Evolutionary conservation across 1,140 invertebrate species (phyloP).

Genomic region (Drosophila yakuba): DNA sequence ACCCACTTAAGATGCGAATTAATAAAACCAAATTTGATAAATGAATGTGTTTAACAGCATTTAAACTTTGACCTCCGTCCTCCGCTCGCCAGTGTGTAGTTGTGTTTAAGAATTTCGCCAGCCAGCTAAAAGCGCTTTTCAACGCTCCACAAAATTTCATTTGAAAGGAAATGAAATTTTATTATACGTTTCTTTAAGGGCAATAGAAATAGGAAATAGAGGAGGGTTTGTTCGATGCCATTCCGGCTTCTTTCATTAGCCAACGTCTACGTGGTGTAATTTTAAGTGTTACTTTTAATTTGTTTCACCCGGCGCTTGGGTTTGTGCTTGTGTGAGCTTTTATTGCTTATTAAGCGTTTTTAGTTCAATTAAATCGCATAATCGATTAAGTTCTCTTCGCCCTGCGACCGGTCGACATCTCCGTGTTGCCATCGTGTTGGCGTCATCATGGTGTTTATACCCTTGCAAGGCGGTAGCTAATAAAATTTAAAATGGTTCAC

Average conservation of each 20-base stretch:
- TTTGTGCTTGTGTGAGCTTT: slow-evolving; percentile 61
- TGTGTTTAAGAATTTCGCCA: slow-evolving; percentile 19
- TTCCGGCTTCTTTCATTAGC: slow-evolving; percentile 68
- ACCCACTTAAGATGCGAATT: slow-evolving; percentile 47
- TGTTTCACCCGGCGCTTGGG: slow-evolving; percentile 48
- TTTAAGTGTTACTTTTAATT: slow-evolving; percentile 83
- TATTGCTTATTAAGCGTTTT: slow-evolving; percentile 83
- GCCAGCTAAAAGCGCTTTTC: slow-evolving; percentile 53
- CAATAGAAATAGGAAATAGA: slow-evolving; percentile 8
- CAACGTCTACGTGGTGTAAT: slow-evolving; percentile 73
- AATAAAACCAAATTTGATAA: slow-evolving; percentile 77
- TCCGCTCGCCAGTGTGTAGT: slow-evolving; percentile 14
- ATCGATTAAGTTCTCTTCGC: slow-evolving; percentile 70
- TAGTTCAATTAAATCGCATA: slow-evolving; percentile 82
- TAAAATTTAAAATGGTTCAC: too few species aligned
- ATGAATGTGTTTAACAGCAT: slow-evolving; percentile 72
- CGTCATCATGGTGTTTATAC: slow-evolving; percentile 18
- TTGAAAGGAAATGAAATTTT: slow-evolving; percentile 82
- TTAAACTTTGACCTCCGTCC: slow-evolving; percentile 63
- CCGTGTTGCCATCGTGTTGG: slow-evolving; percentile 12
- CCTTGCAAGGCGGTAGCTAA: slow-evolving; percentile 5
- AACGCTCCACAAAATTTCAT: slow-evolving; percentile 79
- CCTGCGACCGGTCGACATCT: slow-evolving; percentile 11
- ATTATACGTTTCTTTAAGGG: slow-evolving; percentile 68
- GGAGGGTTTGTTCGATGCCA: slow-evolving; percentile 1